These are phyloP conservation scores for Labrus mixtus DNA, from an alignment of 2,113 vertebrate genomes.

Conservation along the genomic window DNA sequence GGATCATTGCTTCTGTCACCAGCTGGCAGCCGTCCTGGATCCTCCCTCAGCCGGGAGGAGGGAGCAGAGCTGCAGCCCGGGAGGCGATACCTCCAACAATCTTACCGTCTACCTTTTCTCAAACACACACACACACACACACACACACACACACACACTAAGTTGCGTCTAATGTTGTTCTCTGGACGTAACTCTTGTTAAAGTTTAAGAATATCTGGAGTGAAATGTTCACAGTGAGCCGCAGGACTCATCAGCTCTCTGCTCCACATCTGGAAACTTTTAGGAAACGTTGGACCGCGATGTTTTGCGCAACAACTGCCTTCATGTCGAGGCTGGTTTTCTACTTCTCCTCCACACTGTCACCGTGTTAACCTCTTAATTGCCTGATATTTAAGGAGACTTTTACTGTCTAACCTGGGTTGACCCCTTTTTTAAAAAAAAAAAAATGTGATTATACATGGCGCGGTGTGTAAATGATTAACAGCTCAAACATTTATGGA, in stretches of 20 bases:
- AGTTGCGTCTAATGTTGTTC: not conserved
- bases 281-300: slow-evolving; percentile 55
- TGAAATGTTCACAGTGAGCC: not conserved
- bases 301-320: slow-evolving; percentile 64
- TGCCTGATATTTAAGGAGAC: not conserved
- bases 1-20: slow-evolving; percentile 71
- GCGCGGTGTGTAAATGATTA: too few species aligned
- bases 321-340: slow-evolving; percentile 50
- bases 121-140: not conserved
- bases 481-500: too few species aligned
- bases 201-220: not conserved
- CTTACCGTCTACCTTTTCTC: not conserved
- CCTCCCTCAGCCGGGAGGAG: slow-evolving; percentile 69
- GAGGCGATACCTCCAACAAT: not conserved
- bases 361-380: slow-evolving; percentile 23
- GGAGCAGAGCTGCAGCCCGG: not conserved
- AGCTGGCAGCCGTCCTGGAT: slow-evolving; percentile 77
- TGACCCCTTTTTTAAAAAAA: not conserved
- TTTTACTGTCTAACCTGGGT: not conserved
- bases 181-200: not conserved
- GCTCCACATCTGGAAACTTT: slow-evolving; percentile 79
- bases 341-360: slow-evolving; percentile 20
- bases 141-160: not conserved
- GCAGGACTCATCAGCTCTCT: slow-evolving; percentile 7
- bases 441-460: too few species aligned